These are phyloP conservation scores for Graptemys geographica DNA, from an alignment of 2,797 vertebrate genomes.

Conservation along the genomic window DNA sequence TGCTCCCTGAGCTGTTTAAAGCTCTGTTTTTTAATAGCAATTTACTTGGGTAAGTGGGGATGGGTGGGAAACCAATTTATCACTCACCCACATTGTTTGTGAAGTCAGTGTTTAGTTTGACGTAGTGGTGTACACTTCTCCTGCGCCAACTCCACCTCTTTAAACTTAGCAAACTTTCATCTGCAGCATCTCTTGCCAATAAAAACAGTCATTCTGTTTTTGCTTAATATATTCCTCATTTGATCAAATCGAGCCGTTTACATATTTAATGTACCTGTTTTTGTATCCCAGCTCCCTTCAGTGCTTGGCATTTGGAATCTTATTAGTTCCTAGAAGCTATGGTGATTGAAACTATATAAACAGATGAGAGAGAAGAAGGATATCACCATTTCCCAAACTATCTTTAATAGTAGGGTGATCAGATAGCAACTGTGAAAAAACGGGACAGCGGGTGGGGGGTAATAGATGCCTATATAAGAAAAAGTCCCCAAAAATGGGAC, in stretches of 20 bases:
- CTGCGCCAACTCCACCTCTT: background rate
- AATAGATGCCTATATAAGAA: too few species aligned
- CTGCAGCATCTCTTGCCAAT: background rate
- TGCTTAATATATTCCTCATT: background rate
- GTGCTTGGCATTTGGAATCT: background rate
- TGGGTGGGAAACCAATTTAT: conserved; percentile 66
- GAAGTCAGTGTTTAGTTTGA: conserved; percentile 56
- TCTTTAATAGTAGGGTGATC: background rate
- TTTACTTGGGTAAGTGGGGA: background rate
- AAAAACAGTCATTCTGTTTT: background rate
- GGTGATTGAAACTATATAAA: rapidly evolving
- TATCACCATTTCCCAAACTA: background rate
- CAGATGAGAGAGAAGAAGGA: background rate
- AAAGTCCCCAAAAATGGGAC: too few species aligned
- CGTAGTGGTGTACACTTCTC: background rate
- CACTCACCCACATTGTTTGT: conserved; percentile 29
- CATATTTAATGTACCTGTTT: background rate
- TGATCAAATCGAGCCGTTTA: background rate
- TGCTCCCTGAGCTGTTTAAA: background rate
- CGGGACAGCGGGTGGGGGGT: too few species aligned
- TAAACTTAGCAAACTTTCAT: background rate
- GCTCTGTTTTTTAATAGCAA: conserved; percentile 70
- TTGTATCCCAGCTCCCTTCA: background rate
- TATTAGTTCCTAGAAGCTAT: rapidly evolving
- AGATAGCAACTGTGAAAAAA: too few species aligned